Evolutionary conservation across 1,140 invertebrate genomes (phyloP).

Genomic region (Musca domestica): DNA sequence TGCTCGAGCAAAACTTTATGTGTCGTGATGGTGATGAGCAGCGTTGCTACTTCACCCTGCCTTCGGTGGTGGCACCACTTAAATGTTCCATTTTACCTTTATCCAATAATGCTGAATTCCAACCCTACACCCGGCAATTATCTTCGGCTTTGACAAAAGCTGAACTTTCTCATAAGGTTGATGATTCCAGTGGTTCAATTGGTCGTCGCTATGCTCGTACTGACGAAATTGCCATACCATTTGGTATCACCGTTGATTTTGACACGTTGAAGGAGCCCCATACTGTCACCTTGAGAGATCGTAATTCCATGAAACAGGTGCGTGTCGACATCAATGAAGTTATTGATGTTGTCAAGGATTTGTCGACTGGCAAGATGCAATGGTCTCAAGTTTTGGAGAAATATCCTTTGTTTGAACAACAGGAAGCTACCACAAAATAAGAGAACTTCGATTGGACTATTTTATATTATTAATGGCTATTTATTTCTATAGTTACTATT

Average conservation of each 20-base stretch:
- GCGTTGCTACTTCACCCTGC: slow-evolving; percentile 88
- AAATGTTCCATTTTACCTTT: slow-evolving; percentile 97
- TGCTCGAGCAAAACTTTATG: slow-evolving; percentile 96
- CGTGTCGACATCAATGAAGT: slow-evolving; percentile 72
- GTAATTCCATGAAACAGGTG: slow-evolving; percentile 94
- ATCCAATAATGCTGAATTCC: slow-evolving; percentile 84
- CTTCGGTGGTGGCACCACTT: slow-evolving; percentile 86
- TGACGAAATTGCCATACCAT: slow-evolving; percentile 98
- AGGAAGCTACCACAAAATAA: slow-evolving; percentile 64
- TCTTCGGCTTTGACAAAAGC: slow-evolving; percentile 72
- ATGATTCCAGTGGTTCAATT: slow-evolving; percentile 95
- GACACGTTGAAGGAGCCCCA: slow-evolving; percentile 87
- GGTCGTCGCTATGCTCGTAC: slow-evolving; percentile 88
- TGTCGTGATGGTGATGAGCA: slow-evolving; percentile 91
- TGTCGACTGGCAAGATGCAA: slow-evolving; percentile 70
- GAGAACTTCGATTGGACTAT: too few species aligned
- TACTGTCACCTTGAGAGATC: slow-evolving; percentile 89
- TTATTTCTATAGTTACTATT: not conserved
- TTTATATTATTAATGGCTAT: too few species aligned
- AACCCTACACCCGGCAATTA: slow-evolving; percentile 78
- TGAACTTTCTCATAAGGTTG: slow-evolving; percentile 92
- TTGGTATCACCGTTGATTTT: slow-evolving; percentile 98
- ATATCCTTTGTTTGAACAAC: slow-evolving; percentile 93
- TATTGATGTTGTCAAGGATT: slow-evolving; percentile 73
- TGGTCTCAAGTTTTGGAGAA: slow-evolving; percentile 79